Evolutionary conservation across 2,113 vertebrate species (phyloP).

Genomic region (Isichthys henryi): DNA sequence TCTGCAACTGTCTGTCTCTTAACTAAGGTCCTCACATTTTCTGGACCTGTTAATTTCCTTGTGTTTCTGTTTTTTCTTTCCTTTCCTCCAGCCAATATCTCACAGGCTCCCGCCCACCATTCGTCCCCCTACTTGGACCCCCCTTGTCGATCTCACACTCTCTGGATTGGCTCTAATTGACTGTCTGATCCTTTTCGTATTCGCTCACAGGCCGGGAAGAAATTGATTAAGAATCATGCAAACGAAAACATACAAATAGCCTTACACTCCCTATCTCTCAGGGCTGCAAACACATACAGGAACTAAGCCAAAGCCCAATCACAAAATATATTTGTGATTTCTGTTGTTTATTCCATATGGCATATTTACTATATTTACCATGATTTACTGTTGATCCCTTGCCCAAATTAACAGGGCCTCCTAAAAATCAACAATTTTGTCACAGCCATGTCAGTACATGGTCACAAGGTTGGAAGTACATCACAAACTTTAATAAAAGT

Average conservation of each 20-base stretch:
- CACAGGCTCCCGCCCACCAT: not conserved
- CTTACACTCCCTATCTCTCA: not conserved
- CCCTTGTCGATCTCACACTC: slow-evolving; percentile 28
- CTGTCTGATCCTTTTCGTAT: slow-evolving; percentile 29
- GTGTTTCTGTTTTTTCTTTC: not conserved
- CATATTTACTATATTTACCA: not conserved
- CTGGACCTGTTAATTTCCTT: not conserved
- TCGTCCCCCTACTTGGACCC: slow-evolving; percentile 10
- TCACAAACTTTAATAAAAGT: not conserved
- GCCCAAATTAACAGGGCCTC: not conserved
- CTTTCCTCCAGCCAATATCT: not conserved
- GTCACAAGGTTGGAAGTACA: not conserved
- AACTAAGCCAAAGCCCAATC: too few relatives aligned
- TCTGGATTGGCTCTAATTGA: slow-evolving; percentile 41
- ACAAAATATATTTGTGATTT: not conserved
- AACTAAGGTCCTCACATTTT: not conserved
- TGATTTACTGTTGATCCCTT: not conserved
- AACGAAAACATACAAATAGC: not conserved
- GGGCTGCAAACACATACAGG: not conserved
- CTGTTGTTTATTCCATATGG: not conserved
- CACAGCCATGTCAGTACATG: not conserved
- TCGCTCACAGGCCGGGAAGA: slow-evolving; percentile 20
- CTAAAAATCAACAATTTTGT: not conserved
- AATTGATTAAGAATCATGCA: slow-evolving; percentile 35
- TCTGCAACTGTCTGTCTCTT: not conserved